Percentiles rank a stretch among this genome's conserved stretches.
Evolutionary conservation across 2,113 vertebrate genomes (phyloP).

Genomic region (Phaethon lepturus): DNA sequence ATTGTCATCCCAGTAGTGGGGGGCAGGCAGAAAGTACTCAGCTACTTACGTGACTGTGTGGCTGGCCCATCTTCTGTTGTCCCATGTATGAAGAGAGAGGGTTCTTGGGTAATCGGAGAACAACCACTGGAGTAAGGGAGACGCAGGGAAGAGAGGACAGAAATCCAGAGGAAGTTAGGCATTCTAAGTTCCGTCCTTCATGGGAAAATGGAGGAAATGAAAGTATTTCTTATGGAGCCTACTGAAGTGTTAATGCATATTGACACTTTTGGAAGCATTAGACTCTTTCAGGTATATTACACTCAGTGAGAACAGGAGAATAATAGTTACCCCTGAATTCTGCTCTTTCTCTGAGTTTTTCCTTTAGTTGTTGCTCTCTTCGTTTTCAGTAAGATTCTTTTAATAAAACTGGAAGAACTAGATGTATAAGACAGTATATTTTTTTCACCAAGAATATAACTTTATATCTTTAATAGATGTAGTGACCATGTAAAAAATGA

Average conservation of each 20-base stretch:
- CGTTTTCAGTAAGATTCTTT: not conserved
- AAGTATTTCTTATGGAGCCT: not conserved
- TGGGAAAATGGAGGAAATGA: not conserved
- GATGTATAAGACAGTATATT: not conserved
- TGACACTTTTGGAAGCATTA: not conserved
- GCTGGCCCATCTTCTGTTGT: not conserved
- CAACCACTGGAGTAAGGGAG: not conserved
- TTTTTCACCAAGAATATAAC: not conserved
- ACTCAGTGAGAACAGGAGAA: not conserved
- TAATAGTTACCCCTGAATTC: not conserved
- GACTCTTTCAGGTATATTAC: not conserved
- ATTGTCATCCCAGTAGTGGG: not conserved
- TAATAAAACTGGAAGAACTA: not conserved
- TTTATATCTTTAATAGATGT: not conserved
- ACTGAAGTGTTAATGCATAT: not conserved
- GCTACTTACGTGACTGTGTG: not conserved
- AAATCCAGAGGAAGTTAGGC: not conserved
- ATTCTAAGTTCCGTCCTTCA: not conserved
- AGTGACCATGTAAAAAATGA: not conserved
- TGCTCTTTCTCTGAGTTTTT: not conserved
- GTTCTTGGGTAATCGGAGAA: rapidly evolving
- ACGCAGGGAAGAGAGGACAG: not conserved
- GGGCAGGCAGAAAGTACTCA: not conserved
- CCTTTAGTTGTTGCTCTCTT: not conserved
- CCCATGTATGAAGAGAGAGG: not conserved